Conservation (phyloP, 2,797 vertebrate genomes). For the Aplochiton taeniatus region DNA sequence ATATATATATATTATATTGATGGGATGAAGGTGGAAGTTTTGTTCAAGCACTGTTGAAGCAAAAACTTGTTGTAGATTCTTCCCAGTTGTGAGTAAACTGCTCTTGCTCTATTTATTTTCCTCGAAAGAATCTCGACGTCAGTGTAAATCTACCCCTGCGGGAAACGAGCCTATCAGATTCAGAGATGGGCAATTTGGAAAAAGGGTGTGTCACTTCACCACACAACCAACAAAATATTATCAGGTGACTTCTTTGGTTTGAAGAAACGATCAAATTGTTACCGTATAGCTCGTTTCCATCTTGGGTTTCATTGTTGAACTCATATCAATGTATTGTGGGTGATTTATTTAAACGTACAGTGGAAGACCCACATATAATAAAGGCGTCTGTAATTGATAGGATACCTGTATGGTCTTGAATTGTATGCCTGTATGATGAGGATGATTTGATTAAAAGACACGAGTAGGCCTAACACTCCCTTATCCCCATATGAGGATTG, state of each 20-base stretch:
- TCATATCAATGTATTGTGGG: too few relatives aligned
- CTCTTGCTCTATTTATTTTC: slow-evolving; percentile 39
- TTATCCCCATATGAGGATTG: too few relatives aligned
- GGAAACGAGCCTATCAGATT: too few relatives aligned
- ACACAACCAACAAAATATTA: slow-evolving; percentile 40
- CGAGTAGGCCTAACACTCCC: too few relatives aligned
- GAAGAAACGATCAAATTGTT: neutral
- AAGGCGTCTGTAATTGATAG: too few relatives aligned
- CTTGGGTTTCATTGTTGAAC: too few relatives aligned
- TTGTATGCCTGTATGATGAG: too few relatives aligned
- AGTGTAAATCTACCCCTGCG: neutral
- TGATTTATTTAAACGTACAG: too few relatives aligned
- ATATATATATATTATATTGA: neutral
- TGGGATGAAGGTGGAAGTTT: slow-evolving; percentile 57
- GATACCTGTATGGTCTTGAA: too few relatives aligned
- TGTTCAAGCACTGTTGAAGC: slow-evolving; percentile 81
- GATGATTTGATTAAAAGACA: too few relatives aligned
- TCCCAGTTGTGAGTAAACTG: slow-evolving; percentile 13
- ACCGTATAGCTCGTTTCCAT: too few relatives aligned
- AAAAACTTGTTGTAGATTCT: slow-evolving; percentile 54
- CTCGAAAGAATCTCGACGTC: neutral
- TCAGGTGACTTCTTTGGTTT: neutral
- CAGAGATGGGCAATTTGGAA: neutral
- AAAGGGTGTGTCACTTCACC: neutral
- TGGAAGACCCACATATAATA: too few relatives aligned